Evolutionary conservation across 2,888 invertebrate genomes (phyloP).

Genomic region (Drosophila pseudotakahashii): DNA sequence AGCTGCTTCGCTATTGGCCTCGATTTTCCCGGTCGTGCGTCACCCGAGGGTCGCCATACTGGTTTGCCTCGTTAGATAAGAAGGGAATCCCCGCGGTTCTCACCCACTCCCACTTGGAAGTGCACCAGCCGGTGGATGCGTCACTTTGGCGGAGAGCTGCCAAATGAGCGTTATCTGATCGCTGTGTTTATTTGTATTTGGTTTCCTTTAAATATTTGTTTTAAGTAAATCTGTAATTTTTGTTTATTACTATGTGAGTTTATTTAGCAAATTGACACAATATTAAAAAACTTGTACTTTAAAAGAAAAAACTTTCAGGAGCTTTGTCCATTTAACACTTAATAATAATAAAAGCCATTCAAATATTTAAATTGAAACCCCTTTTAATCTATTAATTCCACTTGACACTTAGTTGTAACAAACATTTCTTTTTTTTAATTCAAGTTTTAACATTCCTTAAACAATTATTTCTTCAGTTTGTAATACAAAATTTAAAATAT

Average conservation of each 20-base stretch:
- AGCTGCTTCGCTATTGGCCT: conserved; percentile 26
- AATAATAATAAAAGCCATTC: too few relatives aligned
- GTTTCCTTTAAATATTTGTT: neutral
- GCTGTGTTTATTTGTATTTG: neutral
- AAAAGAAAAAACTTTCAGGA: too few relatives aligned
- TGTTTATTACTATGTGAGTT: neutral
- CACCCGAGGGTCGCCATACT: conserved; percentile 4
- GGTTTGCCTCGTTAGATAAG: conserved; percentile 17
- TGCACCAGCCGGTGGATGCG: conserved; percentile 9
- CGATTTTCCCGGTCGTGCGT: conserved; percentile 10
- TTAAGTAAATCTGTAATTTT: neutral
- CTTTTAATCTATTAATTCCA: too few relatives aligned
- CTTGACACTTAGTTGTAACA: too few relatives aligned
- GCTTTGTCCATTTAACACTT: too few relatives aligned
- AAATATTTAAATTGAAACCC: too few relatives aligned
- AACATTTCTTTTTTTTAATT: too few relatives aligned
- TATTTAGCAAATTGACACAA: too few relatives aligned
- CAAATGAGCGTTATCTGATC: conserved; percentile 2
- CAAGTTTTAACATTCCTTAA: too few relatives aligned
- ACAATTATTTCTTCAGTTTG: too few relatives aligned
- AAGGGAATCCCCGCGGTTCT: conserved; percentile 5
- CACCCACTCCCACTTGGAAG: neutral
- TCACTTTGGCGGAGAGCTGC: conserved; percentile 4
- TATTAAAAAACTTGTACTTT: too few relatives aligned
- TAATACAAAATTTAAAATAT: too few relatives aligned